Evolutionary conservation across 2,113 vertebrate species (phyloP), one percentile per base, ranked within the genome.

Genomic region (Sceloporus undulatus): DNA sequence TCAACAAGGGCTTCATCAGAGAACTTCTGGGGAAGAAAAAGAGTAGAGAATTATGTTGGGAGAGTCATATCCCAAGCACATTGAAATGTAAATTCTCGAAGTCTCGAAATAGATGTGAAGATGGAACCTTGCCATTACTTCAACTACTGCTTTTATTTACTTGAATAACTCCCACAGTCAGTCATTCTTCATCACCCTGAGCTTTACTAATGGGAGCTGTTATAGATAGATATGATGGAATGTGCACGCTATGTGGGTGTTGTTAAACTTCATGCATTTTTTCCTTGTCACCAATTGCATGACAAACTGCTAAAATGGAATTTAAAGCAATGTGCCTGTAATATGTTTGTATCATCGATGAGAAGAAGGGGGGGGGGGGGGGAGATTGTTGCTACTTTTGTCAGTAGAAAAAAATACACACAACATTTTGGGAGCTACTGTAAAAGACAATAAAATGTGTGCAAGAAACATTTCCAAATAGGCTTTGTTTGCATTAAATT

Each of bases 61-160:
- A 81, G 21, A 40, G 13, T 80, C 14, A 19, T 59, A 80, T 1
- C 40, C 84, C 5, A 85, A 9, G 54, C 23, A 87, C 18, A 7
- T 65, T 82, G 66, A 92, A 91, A 82, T 11, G 82, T 4, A 85
- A 85, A 62, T 34, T 79, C 71, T 92, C 70, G 52, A 85, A 91
- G 18, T 0, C 38, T 85, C 38, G 27, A 89, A 91, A 84, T 21
- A 77, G 19, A 73, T 10, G 65, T 1, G 75, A 84, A 92, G 66
- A 65, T 0, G 0, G n/a, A 79, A 13, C 66, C 70, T 7, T 89
- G 29, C 29, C 56, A 65, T 74, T 92, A 88, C 78, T 91, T 65
- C 74, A 88, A n/a, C 34, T 76, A 73, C 5, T 70, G 5, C 38
- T 71, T 34, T 48, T 91, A 82, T 88, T 90, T 91, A 91, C 40